Conservation (phyloP, 64 coral and sea anemone species). For the Anthopleura sola region DNA sequence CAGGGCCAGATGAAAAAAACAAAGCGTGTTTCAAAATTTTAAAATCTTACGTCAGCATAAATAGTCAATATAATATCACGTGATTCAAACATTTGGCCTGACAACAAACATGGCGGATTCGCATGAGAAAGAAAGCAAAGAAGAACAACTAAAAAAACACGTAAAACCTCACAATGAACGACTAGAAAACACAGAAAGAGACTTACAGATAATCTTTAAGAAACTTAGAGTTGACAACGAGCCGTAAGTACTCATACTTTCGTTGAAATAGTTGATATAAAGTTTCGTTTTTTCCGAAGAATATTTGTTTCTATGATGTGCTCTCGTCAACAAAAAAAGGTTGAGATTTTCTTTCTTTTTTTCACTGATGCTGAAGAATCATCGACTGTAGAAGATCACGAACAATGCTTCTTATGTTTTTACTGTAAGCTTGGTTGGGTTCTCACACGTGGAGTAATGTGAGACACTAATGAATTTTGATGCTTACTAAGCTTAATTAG, state of each 20-base stretch:
- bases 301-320: neutral
- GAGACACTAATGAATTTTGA: neutral
- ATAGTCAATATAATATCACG: neutral
- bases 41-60: conserved; percentile 26
- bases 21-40: neutral
- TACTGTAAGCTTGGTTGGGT: neutral
- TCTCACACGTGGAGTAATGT: neutral
- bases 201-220: conserved; percentile 86
- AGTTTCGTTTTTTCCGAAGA: neutral
- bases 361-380: neutral
- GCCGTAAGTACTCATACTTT: conserved; percentile 53
- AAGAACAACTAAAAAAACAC: neutral
- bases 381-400: neutral
- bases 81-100: conserved; percentile 24
- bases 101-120: conserved; percentile 42
- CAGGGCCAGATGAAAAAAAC: neutral
- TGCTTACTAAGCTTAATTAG: too few species aligned
- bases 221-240: conserved; percentile 77
- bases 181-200: conserved; percentile 61
- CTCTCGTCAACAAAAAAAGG: neutral
- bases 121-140: conserved; percentile 8
- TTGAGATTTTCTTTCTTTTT: neutral
- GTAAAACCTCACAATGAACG: neutral
- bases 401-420: neutral
- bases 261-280: neutral